Percentiles rank a stretch among this genome's conserved stretches.
These are phyloP conservation scores for Drosophila asahinai DNA, from an alignment of 1,140 invertebrate genomes.

Conservation along the genomic window DNA sequence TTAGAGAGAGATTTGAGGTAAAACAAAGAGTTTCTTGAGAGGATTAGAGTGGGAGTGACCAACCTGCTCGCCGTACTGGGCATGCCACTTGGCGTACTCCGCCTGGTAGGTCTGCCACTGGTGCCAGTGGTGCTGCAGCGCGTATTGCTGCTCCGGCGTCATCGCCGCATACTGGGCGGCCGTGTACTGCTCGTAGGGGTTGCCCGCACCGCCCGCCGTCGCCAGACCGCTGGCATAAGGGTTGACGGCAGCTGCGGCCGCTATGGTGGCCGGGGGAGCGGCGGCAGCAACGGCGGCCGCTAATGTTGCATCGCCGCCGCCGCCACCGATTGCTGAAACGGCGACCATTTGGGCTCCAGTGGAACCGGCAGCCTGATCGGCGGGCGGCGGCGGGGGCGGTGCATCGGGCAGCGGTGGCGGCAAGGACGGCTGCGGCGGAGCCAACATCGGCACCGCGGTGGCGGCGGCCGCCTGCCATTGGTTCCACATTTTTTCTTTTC, in stretches of 20 bases:
- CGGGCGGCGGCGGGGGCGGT: slow-evolving; percentile 65
- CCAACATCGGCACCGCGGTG: slow-evolving; percentile 38
- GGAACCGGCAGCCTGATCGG: slow-evolving; percentile 19
- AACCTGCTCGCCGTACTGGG: slow-evolving; percentile 92
- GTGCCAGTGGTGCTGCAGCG: slow-evolving; percentile 91
- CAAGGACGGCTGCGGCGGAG: slow-evolving; percentile 64
- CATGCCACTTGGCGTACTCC: slow-evolving; percentile 93
- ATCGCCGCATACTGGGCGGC: slow-evolving; percentile 89
- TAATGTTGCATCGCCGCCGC: not conserved
- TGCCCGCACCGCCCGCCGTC: slow-evolving; percentile 25
- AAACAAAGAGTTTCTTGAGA: not conserved
- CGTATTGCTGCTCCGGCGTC: slow-evolving; percentile 80
- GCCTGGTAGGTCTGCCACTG: slow-evolving; percentile 94
- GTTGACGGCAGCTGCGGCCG: slow-evolving; percentile 17
- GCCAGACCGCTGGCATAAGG: slow-evolving; percentile 53
- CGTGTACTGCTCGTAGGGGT: slow-evolving; percentile 87
- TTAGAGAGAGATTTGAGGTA: slow-evolving; percentile 1
- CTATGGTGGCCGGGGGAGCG: not conserved
- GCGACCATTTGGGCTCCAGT: slow-evolving; percentile 1
- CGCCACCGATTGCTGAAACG: not conserved
- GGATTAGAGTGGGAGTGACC: not conserved
- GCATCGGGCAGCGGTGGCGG: slow-evolving; percentile 73
- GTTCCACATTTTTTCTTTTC: slow-evolving; percentile 62
- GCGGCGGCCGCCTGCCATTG: slow-evolving; percentile 61
- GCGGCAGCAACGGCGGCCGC: not conserved